Evolutionary conservation across 2,113 vertebrate species (phyloP).

Genomic region (Megatriorchis doriae): DNA sequence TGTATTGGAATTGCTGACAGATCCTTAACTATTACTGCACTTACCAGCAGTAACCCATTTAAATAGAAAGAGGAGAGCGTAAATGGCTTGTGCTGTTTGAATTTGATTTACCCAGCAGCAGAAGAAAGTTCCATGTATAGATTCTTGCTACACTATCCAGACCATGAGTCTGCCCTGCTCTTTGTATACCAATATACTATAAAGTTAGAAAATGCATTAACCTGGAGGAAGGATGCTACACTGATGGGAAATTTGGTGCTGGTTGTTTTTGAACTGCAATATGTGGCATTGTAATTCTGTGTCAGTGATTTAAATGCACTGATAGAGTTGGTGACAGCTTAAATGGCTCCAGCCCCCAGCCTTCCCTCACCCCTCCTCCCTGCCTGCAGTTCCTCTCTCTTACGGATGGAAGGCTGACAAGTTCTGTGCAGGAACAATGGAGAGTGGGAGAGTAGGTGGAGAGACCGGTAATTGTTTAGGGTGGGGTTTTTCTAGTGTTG

Average conservation of each 20-base stretch:
- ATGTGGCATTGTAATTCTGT: slow-evolving; percentile 65
- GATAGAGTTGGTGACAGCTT: slow-evolving; percentile 74
- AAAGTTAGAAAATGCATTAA: slow-evolving; percentile 16
- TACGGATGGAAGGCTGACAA: slow-evolving; percentile 58
- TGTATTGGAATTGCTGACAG: slow-evolving; percentile 66
- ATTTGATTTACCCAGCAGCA: slow-evolving; percentile 52
- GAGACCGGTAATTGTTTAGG: slow-evolving; percentile 53
- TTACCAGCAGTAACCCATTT: slow-evolving; percentile 63
- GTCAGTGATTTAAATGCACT: slow-evolving; percentile 75
- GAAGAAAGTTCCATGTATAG: neutral
- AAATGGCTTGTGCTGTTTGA: slow-evolving; percentile 44
- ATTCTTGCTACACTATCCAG: neutral
- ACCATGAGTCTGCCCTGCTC: neutral
- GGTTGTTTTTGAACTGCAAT: slow-evolving; percentile 58
- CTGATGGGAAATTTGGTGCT: slow-evolving; percentile 24
- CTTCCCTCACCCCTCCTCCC: slow-evolving; percentile 37
- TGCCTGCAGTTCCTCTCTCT: slow-evolving; percentile 40
- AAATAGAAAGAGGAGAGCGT: slow-evolving; percentile 34
- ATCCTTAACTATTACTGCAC: slow-evolving; percentile 59
- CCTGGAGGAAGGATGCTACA: neutral
- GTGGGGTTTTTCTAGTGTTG: slow-evolving; percentile 31
- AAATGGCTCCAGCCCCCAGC: slow-evolving; percentile 72
- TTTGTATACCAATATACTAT: neutral
- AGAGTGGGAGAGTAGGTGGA: slow-evolving; percentile 43
- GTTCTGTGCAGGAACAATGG: slow-evolving; percentile 54